These are phyloP conservation scores for Papilio xuthus DNA, from an alignment of 1,140 invertebrate species.

Conservation along the genomic window DNA sequence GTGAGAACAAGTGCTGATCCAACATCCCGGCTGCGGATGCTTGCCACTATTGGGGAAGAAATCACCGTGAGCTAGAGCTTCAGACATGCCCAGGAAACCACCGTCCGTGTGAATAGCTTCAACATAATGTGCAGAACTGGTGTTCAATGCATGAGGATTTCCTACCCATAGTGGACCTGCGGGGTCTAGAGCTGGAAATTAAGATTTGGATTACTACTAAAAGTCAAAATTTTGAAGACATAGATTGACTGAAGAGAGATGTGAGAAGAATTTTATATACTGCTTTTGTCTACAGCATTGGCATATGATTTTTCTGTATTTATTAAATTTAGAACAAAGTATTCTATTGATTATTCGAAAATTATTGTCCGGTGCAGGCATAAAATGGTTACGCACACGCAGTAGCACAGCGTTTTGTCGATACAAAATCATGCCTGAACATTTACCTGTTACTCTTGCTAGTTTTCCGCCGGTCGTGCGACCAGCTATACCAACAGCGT, in stretches of 20 bases:
- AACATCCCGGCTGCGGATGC: constrained; percentile 86
- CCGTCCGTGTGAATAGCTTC: constrained; percentile 85
- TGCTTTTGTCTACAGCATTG: background rate
- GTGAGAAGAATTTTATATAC: background rate
- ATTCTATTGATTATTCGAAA: too few relatives aligned
- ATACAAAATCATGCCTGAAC: background rate
- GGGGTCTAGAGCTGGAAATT: constrained; percentile 83
- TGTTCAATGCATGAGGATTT: constrained; percentile 55
- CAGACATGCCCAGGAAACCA: constrained; percentile 67
- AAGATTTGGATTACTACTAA: background rate
- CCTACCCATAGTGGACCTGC: constrained; percentile 82
- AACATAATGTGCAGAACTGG: constrained; percentile 82
- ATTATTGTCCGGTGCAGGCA: background rate
- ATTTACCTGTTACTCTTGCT: constrained; percentile 54
- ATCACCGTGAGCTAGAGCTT: constrained; percentile 74
- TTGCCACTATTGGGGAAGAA: constrained; percentile 84
- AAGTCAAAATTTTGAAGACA: background rate
- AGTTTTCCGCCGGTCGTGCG: constrained; percentile 62
- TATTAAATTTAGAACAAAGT: too few relatives aligned
- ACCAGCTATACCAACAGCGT: constrained; percentile 89
- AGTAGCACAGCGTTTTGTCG: background rate
- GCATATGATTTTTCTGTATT: background rate
- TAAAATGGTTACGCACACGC: background rate
- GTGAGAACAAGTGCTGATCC: constrained; percentile 78
- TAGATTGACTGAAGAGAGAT: background rate